Evolutionary conservation across 2,888 invertebrate species (phyloP), one percentile per base, ranked within the genome.

Genomic region (Pecten maximus): DNA sequence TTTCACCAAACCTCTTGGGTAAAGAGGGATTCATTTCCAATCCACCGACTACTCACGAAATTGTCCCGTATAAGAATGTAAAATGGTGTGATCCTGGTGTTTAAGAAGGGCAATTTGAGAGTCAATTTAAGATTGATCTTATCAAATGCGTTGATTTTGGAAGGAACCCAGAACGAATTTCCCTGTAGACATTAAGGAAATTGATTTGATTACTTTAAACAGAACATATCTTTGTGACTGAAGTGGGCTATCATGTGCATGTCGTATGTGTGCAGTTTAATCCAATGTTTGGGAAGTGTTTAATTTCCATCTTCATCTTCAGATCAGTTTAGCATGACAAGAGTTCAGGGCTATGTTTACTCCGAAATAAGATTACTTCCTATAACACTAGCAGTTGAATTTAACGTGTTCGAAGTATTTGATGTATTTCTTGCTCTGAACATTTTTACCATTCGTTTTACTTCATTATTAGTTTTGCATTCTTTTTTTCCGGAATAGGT

Each of bases 81-180:
- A 74, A 74, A 74, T 35, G 74, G 74, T 74, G 74, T 35, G 28
- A 74, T 74, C 74, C 28, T 74, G 74, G 74, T 74, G 15, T 74
- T 74, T 74, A 74, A 74, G 74, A 10, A 28, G 74, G 35, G 74
- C 23, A 74, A 74, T 74, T 74, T 74, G 35, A 28, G 35, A 74
- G 74, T 35, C 74, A 74, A 74, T 74, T 74, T 19, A 35, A 74
- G 74, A 74, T 74, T 74, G 35, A 74, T 74, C 74, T 74, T 74
- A 74, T 35, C 74, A 74, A 74, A 74, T 10, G 35, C 74, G 74
- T 74, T 74, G 74, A 74, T 74, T 74, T 74, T 6, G 35, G 74
- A 74, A 74, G 4, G 15, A 35, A 74, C 35, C 35, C 28, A 28
- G 35, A 28, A 74, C 35, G 15, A 74, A 74, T 74, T 74, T 74